Evolutionary conservation across 2,888 invertebrate species (phyloP), one percentile per base, ranked within the genome.

Genomic region (Dendrolimus houi): DNA sequence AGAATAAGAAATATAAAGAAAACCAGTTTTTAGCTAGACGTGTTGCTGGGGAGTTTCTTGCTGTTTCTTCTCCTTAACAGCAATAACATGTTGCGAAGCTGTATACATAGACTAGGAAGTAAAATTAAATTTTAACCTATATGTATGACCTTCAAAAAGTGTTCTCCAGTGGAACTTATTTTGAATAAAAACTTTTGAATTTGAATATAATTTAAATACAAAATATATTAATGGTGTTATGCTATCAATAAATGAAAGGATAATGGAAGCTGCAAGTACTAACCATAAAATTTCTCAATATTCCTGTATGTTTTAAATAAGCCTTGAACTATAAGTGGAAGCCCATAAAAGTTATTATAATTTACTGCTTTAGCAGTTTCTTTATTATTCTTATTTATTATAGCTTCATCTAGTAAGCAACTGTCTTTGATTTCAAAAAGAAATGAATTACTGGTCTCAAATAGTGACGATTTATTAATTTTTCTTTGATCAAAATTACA

Each of bases 281-380:
- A 79, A 97, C 97, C 95, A 92, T 98, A 98, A 65, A 98, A 92
- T 64, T 93, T 92, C 29, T 93, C 92, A 62, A 98, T 97, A 63
- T 95, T 95, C 75, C 96, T 95, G 67, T 94, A 94, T 61, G 92
- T 91, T 67, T 94, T 92, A 63, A 98, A 93, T 63, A 98, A 83
- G 10, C 92, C 86, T 75, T 94, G 93, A 0, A 96, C 94, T 68
- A 87, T 90, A 1, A 91, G 77, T 0, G 98, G 96, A 53, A 98
- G 85, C 0, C 96, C 97, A 91, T 95, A 97, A 82, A 97, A 98
- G 59, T 62, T 72, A 55, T 75, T 66, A 8, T 56, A 61, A 42
- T 67, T 61, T 57, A 62, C 57, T 0, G 2, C 12, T 47, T 56
- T 58, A 1, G 53, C 70, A 10, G 52, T 58, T 55, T 56, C 58